Evolutionary conservation across 2,113 vertebrate species (phyloP), one percentile per base, ranked within the genome.

Genomic region (Candoia aspera): DNA sequence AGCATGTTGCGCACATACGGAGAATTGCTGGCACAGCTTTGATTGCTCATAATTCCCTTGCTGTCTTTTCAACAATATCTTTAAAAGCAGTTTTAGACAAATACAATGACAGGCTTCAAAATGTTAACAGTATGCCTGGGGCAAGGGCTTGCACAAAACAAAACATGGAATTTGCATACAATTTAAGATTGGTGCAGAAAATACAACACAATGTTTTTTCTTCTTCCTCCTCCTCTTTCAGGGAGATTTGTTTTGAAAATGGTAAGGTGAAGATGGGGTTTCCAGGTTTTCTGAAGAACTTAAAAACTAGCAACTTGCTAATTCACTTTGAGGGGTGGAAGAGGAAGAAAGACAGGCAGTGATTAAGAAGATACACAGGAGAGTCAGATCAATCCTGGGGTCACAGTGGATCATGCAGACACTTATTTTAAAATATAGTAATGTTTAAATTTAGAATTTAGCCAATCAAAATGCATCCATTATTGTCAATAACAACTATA

Each of bases 81-180:
- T 53, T 87, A 91, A 91, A 85, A 90, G 89, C 37, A 33, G 68
- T 53, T 53, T 90, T 58, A 90, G 79, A 60, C 79, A 62, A 90
- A 85, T 46, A 60, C 37, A 60, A 33, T 59, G 37, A 42, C 79
- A 85, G 37, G 57, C 58, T 49, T 59, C 57, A 49, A 62, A 59
- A 91, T 57, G 23, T 91, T 73, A 73, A 68, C 86, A 79, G 0
- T 79, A 73, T 57, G 9, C 60, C 85, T 37, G 11, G 3, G 90
- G 46, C 57, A 86, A 33, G 29, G 29, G 68, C 33, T 49, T 19
- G 58, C 13, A 37, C n/a, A 23, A 42, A 68, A 73, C 60, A 87
- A 26, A 42, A 87, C 59, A 68, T 2, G 33, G 86, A 15, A 86
- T 26, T 91, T 59, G 90, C 84, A 42, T 68, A 37, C 79, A 55